These are phyloP conservation scores for Urocyon cinereoargenteus DNA, from an alignment of 2,797 vertebrate genomes.

Conservation along the genomic window DNA sequence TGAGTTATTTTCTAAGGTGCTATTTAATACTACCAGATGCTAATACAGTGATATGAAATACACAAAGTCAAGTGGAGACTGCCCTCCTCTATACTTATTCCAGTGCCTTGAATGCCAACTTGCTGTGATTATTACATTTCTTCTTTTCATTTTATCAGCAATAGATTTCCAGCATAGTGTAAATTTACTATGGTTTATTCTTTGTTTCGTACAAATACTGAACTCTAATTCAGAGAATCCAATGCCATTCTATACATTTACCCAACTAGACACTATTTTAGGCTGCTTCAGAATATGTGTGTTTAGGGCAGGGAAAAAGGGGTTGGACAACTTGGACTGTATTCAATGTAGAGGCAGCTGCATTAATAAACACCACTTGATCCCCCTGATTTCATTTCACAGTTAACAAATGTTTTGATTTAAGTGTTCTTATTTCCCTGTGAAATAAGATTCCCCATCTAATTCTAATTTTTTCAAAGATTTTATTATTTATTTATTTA, in stretches of 20 bases:
- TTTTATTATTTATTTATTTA: too few relatives aligned
- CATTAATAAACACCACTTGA: neutral
- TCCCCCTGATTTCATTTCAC: conserved; percentile 29
- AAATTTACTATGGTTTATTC: neutral
- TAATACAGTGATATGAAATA: neutral
- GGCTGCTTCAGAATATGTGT: neutral
- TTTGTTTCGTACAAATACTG: neutral
- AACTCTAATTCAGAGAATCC: neutral
- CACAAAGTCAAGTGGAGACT: neutral
- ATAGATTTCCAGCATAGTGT: neutral
- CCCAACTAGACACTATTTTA: neutral
- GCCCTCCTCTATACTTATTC: neutral
- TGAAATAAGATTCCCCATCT: neutral
- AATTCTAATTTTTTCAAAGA: neutral
- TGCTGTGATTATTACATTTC: neutral
- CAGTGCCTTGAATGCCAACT: neutral
- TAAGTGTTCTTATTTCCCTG: neutral
- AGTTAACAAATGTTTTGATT: neutral
- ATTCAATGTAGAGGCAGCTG: neutral
- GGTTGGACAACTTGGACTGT: neutral
- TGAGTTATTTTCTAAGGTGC: neutral
- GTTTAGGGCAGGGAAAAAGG: neutral
- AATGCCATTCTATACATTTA: neutral
- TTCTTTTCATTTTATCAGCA: neutral
- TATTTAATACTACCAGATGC: conserved; percentile 8